Evolutionary conservation across 1,140 invertebrate genomes (phyloP), one percentile per base, ranked within the genome.

Genomic region (Cotesia glomerata): DNA sequence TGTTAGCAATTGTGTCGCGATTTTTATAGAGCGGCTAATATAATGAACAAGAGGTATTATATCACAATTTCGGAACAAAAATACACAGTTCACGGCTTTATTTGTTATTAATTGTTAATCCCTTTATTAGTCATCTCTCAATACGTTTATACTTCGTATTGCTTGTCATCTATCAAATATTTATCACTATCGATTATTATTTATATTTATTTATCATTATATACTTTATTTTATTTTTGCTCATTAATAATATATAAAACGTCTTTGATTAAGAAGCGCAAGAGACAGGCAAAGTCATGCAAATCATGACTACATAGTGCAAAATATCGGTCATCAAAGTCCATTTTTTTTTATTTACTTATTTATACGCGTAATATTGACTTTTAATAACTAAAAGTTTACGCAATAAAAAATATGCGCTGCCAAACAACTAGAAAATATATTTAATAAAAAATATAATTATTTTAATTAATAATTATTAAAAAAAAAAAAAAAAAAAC

Each of bases 41-140:
- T 26, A 26, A 32, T 18, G 16, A 54, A 32, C 16, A 52, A 67
- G 26, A 68, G 16, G 34, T 14, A 68, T 26, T 26, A 26, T 58
- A 36, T 58, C 66, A 56, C 66, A 68, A 68, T 56, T 56, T 68
- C n/a, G 3, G 52, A 35, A 68, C 52, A 49, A 67, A 67, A 67
- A 11, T 67, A 52, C 64, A 54, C 5, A 67, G 18, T 67, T 52
- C 49, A 32, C 64, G 32, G 54, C 35, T 26, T 34, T 54, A 54
- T 54, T 54, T 14, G 5, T 16, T 13, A 54, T 14, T 14, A 16
- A n/a, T 16, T n/a, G n/a, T 54, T 54, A 54, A 54, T 54, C 13
- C 13, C 14, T n/a, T 54, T 54, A 14, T 16, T 16, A 14, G 52
- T 54, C 52, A 54, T 54, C 0, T 54, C 7, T 11, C 39, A 45